These are phyloP conservation scores for Babylonia areolata DNA, from an alignment of 1,140 invertebrate genomes.

Conservation along the genomic window DNA sequence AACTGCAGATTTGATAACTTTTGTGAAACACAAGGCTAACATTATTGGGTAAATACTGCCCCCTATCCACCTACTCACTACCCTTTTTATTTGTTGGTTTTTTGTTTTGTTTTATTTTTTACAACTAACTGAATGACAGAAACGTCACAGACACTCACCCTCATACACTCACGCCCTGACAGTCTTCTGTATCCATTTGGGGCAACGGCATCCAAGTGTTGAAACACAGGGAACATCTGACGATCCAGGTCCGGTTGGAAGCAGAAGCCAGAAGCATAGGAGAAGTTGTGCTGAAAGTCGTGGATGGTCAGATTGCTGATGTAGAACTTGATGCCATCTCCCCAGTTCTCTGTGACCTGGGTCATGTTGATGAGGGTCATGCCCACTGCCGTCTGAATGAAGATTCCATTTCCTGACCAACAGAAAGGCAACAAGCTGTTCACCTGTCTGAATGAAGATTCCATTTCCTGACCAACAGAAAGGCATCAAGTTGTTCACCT, in stretches of 20 bases:
- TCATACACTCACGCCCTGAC: slow-evolving; percentile 49
- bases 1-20: too few species aligned
- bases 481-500: too few species aligned
- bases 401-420: slow-evolving; percentile 85
- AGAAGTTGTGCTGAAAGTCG: slow-evolving; percentile 60
- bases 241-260: slow-evolving; percentile 16
- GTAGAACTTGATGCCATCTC: slow-evolving; percentile 85
- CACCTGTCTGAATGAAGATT: too few species aligned
- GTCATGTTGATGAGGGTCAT: slow-evolving; percentile 94
- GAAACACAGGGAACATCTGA: slow-evolving; percentile 48
- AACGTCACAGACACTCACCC: slow-evolving; percentile 49
- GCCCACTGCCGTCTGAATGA: slow-evolving; percentile 86
- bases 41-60: too few species aligned
- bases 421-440: too few species aligned
- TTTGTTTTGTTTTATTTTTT: too few species aligned
- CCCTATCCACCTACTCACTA: too few species aligned
- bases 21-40: too few species aligned
- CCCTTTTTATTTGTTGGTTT: background rate
- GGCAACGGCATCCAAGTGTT: slow-evolving; percentile 57
- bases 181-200: background rate
- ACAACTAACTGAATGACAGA: background rate
- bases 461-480: too few species aligned
- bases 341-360: slow-evolving; percentile 92
- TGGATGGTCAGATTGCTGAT: slow-evolving; percentile 67
- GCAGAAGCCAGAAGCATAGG: slow-evolving; percentile 56